These are phyloP conservation scores for Medauroidea extradentata DNA, from an alignment of 1,140 invertebrate species.

Conservation along the genomic window DNA sequence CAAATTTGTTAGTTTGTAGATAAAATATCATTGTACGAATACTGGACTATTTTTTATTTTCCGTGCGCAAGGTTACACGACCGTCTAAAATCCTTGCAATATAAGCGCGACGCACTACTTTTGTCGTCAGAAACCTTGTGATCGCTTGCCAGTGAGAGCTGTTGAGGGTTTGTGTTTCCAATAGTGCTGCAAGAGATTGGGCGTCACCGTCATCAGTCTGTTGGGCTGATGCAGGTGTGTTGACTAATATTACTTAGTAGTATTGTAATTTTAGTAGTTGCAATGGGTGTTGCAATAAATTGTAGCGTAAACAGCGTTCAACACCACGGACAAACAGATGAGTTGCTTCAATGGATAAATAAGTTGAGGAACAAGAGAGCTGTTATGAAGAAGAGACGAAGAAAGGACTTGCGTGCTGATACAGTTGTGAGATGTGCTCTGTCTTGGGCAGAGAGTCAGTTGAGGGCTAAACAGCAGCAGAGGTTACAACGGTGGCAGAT, in stretches of 20 bases:
- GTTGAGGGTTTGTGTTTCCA: too few species aligned
- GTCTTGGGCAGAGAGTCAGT: conserved; percentile 39
- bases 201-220: neutral
- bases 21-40: too few species aligned
- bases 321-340: conserved; percentile 34
- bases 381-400: conserved; percentile 35
- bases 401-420: conserved; percentile 44
- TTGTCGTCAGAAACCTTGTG: too few species aligned
- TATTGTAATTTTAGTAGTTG: neutral
- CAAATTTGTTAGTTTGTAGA: too few species aligned
- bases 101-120: too few species aligned
- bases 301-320: neutral
- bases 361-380: conserved; percentile 44
- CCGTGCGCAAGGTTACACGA: too few species aligned
- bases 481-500: conserved; percentile 41
- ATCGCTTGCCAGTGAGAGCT: too few species aligned
- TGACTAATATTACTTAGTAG: neutral
- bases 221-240: neutral
- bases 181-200: too few species aligned
- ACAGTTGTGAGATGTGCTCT: conserved; percentile 43
- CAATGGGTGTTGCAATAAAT: conserved; percentile 17
- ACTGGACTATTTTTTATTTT: too few species aligned
- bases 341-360: conserved; percentile 44
- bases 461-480: conserved; percentile 41
- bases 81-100: too few species aligned